A percentile compares a stretch with the other conserved stretches of the same genome.
These are phyloP conservation scores for Sinella curviseta DNA, from an alignment of 1,140 invertebrate genomes.

Conservation along the genomic window DNA sequence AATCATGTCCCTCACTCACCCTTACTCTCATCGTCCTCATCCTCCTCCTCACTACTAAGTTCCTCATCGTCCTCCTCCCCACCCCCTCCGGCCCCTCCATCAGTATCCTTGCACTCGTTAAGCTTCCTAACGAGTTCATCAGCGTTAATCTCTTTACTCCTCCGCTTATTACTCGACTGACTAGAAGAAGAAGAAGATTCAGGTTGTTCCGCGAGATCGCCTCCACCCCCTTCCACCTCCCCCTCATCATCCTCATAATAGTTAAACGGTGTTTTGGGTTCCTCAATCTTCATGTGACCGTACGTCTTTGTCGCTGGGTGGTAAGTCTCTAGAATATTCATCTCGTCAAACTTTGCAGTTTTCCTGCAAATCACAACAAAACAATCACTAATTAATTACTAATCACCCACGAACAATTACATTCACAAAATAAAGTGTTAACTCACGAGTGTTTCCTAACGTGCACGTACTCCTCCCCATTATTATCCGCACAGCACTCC, in stretches of 20 bases:
- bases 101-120: slow-evolving; percentile 63
- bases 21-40: slow-evolving; percentile 63
- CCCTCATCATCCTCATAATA: slow-evolving; percentile 71
- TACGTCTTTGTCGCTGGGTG: slow-evolving; percentile 8
- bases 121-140: slow-evolving; percentile 62
- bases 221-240: slow-evolving; percentile 57
- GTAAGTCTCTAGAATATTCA: slow-evolving; percentile 94
- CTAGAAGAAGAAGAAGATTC: slow-evolving; percentile 33
- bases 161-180: slow-evolving; percentile 49
- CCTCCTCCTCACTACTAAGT: slow-evolving; percentile 61
- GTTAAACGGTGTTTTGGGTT: slow-evolving; percentile 95
- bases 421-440: neutral
- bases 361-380: slow-evolving; percentile 43
- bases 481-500: neutral
- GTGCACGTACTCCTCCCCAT: neutral
- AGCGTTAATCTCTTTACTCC: slow-evolving; percentile 50
- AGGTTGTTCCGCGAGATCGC: neutral
- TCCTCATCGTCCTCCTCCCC: slow-evolving; percentile 62
- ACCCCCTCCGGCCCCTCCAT: slow-evolving; percentile 55
- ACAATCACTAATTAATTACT: neutral
- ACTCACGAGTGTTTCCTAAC: slow-evolving; percentile 17
- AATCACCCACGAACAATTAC: neutral
- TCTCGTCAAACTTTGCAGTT: slow-evolving; percentile 94
- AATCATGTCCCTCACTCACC: slow-evolving; percentile 56
- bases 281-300: slow-evolving; percentile 95